Conservation (phyloP, 2,888 invertebrate genomes). For the Pseudolycoriella hygida region DNA sequence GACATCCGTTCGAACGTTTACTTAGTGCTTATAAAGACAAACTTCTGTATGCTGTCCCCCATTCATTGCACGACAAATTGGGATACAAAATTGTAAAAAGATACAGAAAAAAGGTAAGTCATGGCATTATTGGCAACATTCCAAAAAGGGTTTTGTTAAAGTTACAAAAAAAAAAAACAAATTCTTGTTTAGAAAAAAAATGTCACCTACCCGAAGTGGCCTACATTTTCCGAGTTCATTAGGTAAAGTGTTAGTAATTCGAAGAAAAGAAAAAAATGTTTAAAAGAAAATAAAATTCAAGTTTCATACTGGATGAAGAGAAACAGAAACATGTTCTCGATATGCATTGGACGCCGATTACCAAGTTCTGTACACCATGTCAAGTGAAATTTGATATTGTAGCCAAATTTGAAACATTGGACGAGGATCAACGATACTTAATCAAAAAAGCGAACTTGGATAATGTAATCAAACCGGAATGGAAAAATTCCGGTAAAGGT, state of each 20-base stretch:
- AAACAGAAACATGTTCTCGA: constrained; percentile 39
- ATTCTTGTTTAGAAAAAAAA: neutral
- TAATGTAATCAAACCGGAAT: constrained; percentile 61
- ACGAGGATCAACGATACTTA: constrained; percentile 66
- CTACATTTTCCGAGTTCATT: constrained; percentile 67
- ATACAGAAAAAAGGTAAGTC: constrained; percentile 37
- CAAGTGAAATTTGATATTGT: constrained; percentile 66
- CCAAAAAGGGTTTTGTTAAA: too few species aligned
- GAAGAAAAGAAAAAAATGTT: too few species aligned
- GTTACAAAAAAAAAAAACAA: neutral
- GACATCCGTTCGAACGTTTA: constrained; percentile 64
- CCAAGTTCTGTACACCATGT: constrained; percentile 71
- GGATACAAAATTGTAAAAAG: constrained; percentile 59
- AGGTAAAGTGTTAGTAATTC: constrained; percentile 31
- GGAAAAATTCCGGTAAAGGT: constrained; percentile 66
- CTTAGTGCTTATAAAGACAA: constrained; percentile 73
- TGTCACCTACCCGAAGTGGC: constrained; percentile 36
- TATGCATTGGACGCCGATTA: constrained; percentile 79
- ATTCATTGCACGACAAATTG: constrained; percentile 64
- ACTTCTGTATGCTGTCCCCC: constrained; percentile 64
- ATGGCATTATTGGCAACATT: neutral
- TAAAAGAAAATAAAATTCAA: too few species aligned
- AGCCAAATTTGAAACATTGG: constrained; percentile 66
- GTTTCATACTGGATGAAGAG: constrained; percentile 45
- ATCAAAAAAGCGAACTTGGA: constrained; percentile 59